Evolutionary conservation across 2,113 vertebrate species (phyloP), one percentile per base, ranked within the genome.

Genomic region (Brachyistius frenatus): DNA sequence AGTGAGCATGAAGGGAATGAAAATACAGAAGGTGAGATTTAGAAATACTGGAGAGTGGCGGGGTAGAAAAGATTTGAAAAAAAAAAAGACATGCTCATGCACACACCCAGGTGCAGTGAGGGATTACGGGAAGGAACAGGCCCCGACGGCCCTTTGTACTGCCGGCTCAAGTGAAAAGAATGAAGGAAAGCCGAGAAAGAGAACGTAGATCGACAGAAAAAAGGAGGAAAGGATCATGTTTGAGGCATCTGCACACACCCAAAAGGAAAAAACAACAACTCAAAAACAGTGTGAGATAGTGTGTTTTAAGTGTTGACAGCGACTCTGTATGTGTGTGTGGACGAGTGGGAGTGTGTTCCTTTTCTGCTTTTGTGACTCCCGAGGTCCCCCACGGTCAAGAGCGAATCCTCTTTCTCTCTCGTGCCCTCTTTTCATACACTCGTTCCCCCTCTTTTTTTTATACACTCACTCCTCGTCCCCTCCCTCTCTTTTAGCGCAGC

Each of bases 351-450:
- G 73, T 54, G 80, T 63, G 80, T 73, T 14, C 31, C 50, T 50
- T 35, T 76, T 80, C 71, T 23, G 52, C 83, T 78, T 91, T 87
- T 91, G 86, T 89, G 82, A 84, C 84, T 83, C 78, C 74, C 13
- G 62, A 79, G 82, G 87, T 89, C 75, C 86, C 88, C 86, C 31
- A 78, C 82, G 88, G 91, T 93, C 89, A 90, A 91, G 88, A 90
- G 88, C 87, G 61, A 83, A 90, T 92, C 83, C 81, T 67, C 74
- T 91, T 87, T 91, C 91, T 86, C 83, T 75, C 86, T 75, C 35
- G 56, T 80, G 80, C 81, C 86, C 83, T 79, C 89, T 87, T 88
- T 91, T 90, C 87, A 91, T 85, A 69, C 84, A 68, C 84, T 90
- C 80, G 60, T 69, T 63, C 80, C 70, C 84, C 71, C 54, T 41